A percentile compares a stretch with the other conserved stretches of the same genome.
phyloP scores from a whole-genome alignment of 2,797 vertebrate genomes.

The Phoebastria nigripes region DNA sequence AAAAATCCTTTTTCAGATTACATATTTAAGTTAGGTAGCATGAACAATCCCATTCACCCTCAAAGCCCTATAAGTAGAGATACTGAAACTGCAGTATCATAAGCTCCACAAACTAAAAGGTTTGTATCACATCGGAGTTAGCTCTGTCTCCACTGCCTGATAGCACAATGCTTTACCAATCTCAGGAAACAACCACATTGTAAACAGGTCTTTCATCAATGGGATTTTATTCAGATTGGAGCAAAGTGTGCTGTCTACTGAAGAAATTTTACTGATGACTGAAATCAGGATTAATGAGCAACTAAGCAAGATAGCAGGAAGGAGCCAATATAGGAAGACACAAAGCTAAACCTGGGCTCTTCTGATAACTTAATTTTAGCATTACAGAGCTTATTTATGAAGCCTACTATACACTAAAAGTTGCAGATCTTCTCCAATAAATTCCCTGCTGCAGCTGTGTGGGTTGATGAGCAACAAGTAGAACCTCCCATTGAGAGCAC shows the following conservation, averaged over 20 bases:
- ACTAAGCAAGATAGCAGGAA: neutral
- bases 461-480: neutral
- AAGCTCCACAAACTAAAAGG: neutral
- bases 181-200: neutral
- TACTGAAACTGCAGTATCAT: neutral
- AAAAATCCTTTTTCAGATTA: neutral
- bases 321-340: neutral
- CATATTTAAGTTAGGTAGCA: neutral
- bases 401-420: neutral
- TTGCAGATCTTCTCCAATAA: neutral
- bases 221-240: neutral
- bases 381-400: neutral
- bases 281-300: neutral
- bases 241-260: neutral
- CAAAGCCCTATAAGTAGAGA: neutral
- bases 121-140: neutral
- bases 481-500: neutral
- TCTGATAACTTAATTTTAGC: neutral
- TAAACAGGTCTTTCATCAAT: neutral
- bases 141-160: neutral
- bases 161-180: neutral
- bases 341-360: neutral
- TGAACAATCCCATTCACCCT: neutral
- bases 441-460: neutral
- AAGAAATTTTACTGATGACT: neutral